Percentiles rank a stretch among this genome's conserved stretches.
Conservation (phyloP, 2,888 invertebrate genomes). For the Perizoma affinitatum region DNA sequence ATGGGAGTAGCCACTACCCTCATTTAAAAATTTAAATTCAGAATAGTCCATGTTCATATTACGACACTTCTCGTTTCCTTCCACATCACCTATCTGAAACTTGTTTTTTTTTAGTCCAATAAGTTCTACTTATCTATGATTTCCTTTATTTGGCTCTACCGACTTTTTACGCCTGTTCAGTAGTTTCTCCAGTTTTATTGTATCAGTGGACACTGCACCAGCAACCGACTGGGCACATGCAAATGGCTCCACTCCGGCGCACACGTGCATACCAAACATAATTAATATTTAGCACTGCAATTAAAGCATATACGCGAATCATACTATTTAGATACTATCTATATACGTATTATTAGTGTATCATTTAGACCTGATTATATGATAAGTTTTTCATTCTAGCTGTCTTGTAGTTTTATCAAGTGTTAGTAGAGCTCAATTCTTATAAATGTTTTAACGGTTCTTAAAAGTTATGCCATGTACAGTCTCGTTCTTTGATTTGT, state of each 20-base stretch:
- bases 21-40: too few relatives aligned
- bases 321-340: slow-evolving; percentile 20
- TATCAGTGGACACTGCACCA: slow-evolving; percentile 7
- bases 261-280: slow-evolving; percentile 21
- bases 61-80: too few relatives aligned
- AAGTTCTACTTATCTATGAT: too few relatives aligned
- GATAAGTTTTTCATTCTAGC: slow-evolving; percentile 8
- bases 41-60: too few relatives aligned
- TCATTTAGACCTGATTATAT: slow-evolving; percentile 21
- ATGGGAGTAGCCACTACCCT: too few relatives aligned
- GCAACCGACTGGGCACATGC: slow-evolving; percentile 12
- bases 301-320: slow-evolving; percentile 29
- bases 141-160: slow-evolving; percentile 6
- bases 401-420: too few relatives aligned
- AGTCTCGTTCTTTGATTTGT: too few relatives aligned
- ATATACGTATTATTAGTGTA: slow-evolving; percentile 20
- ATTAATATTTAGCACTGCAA: slow-evolving; percentile 24
- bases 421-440: too few relatives aligned
- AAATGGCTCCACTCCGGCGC: slow-evolving; percentile 21
- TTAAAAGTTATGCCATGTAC: too few relatives aligned
- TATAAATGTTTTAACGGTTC: too few relatives aligned
- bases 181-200: slow-evolving; percentile 10
- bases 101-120: too few relatives aligned
- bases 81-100: too few relatives aligned
- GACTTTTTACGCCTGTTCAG: slow-evolving; percentile 9